A percentile compares a stretch with the other conserved stretches of the same genome.
Evolutionary conservation across 2,797 vertebrate genomes (phyloP).

Genomic region (Sebastes reedi): DNA sequence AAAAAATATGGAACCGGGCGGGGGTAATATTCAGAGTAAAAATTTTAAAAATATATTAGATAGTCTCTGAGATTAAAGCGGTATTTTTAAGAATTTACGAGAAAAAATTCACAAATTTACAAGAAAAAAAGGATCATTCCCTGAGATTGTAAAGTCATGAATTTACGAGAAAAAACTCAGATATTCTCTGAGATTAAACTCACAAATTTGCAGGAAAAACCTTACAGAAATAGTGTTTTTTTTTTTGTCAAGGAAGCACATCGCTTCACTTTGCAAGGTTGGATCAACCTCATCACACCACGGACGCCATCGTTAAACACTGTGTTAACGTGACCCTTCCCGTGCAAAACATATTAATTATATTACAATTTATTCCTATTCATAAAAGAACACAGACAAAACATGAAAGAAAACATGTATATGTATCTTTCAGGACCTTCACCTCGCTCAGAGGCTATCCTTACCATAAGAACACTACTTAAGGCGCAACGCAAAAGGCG

Average conservation of each 20-base stretch:
- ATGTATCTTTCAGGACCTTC: background rate
- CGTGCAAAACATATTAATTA: background rate
- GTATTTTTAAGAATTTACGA: background rate
- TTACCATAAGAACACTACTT: background rate
- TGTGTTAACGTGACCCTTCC: rapidly evolving
- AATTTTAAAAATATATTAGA: too few species aligned
- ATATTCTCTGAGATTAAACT: background rate
- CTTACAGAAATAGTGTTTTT: background rate
- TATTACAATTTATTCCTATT: background rate
- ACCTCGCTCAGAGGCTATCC: background rate
- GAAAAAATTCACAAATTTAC: background rate
- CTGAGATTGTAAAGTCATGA: too few species aligned
- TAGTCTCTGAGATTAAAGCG: too few species aligned
- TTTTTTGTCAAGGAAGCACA: background rate
- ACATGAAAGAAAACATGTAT: background rate
- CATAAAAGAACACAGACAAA: background rate
- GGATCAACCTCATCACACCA: background rate
- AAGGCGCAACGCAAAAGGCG: background rate
- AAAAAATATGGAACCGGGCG: too few species aligned
- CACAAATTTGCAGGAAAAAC: background rate
- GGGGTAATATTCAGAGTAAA: too few species aligned
- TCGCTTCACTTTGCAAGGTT: background rate
- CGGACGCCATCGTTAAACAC: background rate
- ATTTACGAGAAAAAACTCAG: too few species aligned
- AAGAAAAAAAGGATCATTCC: background rate